Evolutionary conservation across 2,113 vertebrate genomes (phyloP).

Genomic region (Pterocles orientalis): DNA sequence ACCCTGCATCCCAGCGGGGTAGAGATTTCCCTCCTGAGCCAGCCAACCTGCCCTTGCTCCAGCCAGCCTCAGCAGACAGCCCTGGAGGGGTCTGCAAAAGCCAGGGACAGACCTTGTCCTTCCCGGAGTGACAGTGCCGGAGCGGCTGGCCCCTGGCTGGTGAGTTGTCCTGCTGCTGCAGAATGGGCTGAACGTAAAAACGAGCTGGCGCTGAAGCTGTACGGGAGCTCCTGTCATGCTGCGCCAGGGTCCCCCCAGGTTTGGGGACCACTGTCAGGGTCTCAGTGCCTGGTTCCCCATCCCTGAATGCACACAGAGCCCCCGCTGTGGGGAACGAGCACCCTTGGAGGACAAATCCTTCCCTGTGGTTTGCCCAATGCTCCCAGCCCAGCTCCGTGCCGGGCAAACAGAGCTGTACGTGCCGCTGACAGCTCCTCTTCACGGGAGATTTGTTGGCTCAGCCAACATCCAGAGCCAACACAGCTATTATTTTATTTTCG

Average conservation of each 20-base stretch:
- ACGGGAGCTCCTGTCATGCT: background rate
- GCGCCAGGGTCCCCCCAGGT: background rate
- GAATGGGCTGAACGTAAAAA: background rate
- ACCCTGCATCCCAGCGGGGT: fast-evolving
- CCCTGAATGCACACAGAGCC: no score
- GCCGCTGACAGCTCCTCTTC: background rate
- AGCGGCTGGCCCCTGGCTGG: background rate
- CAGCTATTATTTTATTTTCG: slow-evolving; percentile 10
- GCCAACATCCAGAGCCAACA: background rate
- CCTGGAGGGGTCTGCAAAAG: background rate
- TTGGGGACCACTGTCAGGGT: background rate
- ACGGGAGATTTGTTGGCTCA: background rate
- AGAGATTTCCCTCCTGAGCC: background rate
- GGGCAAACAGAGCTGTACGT: background rate
- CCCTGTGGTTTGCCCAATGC: background rate
- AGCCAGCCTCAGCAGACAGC: background rate
- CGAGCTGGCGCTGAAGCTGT: background rate
- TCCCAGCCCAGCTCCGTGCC: background rate
- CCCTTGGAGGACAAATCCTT: background rate
- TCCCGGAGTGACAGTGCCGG: background rate
- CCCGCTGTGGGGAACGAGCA: background rate
- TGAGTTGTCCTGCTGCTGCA: background rate
- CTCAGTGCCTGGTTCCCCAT: background rate
- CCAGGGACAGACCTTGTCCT: background rate
- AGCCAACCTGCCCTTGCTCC: background rate